Conservation (phyloP, 1,140 invertebrate genomes). For the Penaeus japonicus region DNA sequence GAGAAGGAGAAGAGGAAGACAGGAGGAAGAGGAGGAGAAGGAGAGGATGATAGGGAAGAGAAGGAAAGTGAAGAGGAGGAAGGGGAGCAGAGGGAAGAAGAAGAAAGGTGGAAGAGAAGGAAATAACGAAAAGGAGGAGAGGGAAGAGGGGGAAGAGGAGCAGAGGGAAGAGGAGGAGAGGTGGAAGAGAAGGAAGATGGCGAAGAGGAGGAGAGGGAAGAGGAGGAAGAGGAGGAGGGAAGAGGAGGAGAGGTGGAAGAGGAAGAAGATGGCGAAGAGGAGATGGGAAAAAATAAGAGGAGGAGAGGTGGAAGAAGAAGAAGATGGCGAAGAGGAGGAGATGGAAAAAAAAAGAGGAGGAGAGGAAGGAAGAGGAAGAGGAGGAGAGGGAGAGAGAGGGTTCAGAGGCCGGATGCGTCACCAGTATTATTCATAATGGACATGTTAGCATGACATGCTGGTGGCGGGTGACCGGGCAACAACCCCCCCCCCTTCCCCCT, state of each 20-base stretch:
- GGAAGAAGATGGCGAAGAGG: neutral
- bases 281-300: neutral
- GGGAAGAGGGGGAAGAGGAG: neutral
- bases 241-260: neutral
- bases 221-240: neutral
- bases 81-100: too few relatives aligned
- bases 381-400: neutral
- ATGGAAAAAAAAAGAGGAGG: neutral
- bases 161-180: neutral
- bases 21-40: neutral
- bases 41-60: neutral
- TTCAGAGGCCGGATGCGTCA: neutral
- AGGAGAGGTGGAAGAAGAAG: neutral
- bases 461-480: conserved; percentile 11
- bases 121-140: neutral
- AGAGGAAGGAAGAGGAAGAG: neutral
- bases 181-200: neutral
- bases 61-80: neutral
- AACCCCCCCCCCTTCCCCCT: neutral
- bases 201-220: neutral
- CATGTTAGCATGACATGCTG: too few relatives aligned
- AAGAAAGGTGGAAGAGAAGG: too few relatives aligned
- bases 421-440: too few relatives aligned
- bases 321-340: neutral
- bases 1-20: neutral